These are phyloP conservation scores for Bombus waltoni DNA, from an alignment of 1,140 invertebrate genomes.

Conservation along the genomic window DNA sequence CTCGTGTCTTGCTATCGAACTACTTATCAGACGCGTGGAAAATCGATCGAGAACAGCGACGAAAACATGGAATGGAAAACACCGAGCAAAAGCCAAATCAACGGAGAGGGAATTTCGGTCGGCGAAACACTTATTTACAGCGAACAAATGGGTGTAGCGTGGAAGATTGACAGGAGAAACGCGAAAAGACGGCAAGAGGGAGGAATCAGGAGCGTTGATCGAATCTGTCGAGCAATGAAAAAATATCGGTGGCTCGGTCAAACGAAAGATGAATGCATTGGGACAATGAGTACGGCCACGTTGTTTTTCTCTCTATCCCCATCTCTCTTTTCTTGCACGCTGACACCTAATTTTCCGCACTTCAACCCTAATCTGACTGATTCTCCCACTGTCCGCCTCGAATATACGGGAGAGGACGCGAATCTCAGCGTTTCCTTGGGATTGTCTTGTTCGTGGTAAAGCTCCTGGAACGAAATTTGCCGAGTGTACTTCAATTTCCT, in stretches of 20 bases:
- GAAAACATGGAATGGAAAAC: not conserved
- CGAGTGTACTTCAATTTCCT: constrained; percentile 34
- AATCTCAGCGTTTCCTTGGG: constrained; percentile 41
- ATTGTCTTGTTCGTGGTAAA: constrained; percentile 37
- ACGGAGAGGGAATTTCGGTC: not conserved
- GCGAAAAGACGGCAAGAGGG: not conserved
- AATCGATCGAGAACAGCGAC: not conserved
- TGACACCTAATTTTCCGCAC: constrained; percentile 76
- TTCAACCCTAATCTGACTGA: constrained; percentile 72
- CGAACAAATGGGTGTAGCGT: constrained; percentile 18
- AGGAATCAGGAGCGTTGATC: constrained; percentile 54
- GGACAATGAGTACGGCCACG: constrained; percentile 59
- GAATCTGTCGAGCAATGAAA: constrained; percentile 64
- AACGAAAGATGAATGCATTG: constrained; percentile 60
- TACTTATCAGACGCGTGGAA: not conserved
- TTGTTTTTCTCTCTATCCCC: constrained; percentile 11
- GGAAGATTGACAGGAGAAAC: constrained; percentile 46
- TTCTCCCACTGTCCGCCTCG: constrained; percentile 59
- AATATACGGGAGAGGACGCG: constrained; percentile 42
- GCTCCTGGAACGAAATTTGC: constrained; percentile 20
- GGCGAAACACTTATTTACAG: constrained; percentile 23
- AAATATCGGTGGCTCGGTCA: constrained; percentile 57
- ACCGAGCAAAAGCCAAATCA: not conserved
- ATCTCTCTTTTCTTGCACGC: constrained; percentile 21
- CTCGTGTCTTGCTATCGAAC: not conserved